Evolutionary conservation across 2,113 vertebrate genomes (phyloP).

Genomic region (Xyrauchen texanus): DNA sequence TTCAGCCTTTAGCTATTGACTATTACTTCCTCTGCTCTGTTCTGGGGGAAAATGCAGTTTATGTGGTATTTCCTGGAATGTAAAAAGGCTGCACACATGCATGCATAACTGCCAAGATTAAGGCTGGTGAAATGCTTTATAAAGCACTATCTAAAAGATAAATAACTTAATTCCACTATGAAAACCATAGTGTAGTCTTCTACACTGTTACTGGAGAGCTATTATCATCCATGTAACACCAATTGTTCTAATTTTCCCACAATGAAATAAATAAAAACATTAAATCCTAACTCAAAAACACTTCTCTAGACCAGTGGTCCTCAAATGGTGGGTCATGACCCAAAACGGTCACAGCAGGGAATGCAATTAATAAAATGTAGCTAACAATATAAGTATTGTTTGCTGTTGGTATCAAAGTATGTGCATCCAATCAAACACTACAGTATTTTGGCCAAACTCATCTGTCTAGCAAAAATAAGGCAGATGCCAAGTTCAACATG

Average conservation of each 20-base stretch:
- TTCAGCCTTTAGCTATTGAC: neutral
- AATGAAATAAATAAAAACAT: neutral
- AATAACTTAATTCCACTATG: neutral
- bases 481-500: too few species aligned
- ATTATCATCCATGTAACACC: neutral
- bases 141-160: neutral
- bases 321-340: too few species aligned
- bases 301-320: neutral
- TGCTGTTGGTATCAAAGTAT: too few species aligned
- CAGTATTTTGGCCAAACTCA: too few species aligned
- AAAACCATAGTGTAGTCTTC: neutral
- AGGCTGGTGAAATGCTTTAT: neutral
- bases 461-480: too few species aligned
- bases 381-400: too few species aligned
- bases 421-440: too few species aligned
- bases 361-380: too few species aligned
- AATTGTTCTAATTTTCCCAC: neutral
- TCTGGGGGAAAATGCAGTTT: conserved; percentile 6
- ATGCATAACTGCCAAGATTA: neutral
- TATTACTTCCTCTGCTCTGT: neutral
- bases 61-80: conserved; percentile 46
- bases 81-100: neutral
- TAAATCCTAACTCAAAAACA: neutral
- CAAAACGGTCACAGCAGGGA: too few species aligned
- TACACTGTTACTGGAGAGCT: neutral